These are phyloP conservation scores for Falco peregrinus DNA, from an alignment of 2,797 vertebrate genomes.

Conservation along the genomic window DNA sequence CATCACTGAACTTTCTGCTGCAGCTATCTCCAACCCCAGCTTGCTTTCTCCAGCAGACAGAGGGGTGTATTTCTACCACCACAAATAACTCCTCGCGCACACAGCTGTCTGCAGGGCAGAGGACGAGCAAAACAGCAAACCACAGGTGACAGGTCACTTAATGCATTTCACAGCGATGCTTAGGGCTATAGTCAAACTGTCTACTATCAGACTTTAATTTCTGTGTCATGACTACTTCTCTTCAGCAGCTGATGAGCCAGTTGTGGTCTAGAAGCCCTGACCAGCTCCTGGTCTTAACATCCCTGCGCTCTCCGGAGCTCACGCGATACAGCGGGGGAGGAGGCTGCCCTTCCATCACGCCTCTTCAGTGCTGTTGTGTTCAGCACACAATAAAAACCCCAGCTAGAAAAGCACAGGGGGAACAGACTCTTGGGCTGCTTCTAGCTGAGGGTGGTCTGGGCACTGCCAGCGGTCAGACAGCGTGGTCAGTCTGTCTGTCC, in stretches of 20 bases:
- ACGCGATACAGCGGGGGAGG: rapidly evolving
- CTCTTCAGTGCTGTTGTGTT: rapidly evolving
- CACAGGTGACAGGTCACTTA: slow-evolving; percentile 21
- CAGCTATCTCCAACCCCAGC: background rate
- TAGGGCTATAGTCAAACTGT: slow-evolving; percentile 9
- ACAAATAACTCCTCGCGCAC: background rate
- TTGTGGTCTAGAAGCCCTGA: background rate
- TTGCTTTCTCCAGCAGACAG: background rate
- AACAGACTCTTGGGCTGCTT: background rate
- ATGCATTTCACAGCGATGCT: background rate
- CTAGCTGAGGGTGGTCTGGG: background rate
- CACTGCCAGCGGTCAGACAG: background rate
- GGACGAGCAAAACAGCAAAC: background rate
- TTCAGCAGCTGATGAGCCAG: background rate
- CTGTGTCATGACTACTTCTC: background rate
- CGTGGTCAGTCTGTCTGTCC: background rate
- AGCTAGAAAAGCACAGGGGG: background rate
- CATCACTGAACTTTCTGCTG: background rate
- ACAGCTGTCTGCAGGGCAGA: background rate
- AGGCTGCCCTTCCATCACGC: rapidly evolving
- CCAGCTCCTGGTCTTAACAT: background rate
- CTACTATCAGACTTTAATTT: slow-evolving; percentile 3
- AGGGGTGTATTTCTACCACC: background rate
- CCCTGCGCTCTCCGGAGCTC: background rate
- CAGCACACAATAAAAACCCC: background rate